Percentiles rank a stretch among this genome's conserved stretches.
Evolutionary conservation across 2,113 vertebrate species (phyloP).

Genomic region (Ophiodon elongatus): DNA sequence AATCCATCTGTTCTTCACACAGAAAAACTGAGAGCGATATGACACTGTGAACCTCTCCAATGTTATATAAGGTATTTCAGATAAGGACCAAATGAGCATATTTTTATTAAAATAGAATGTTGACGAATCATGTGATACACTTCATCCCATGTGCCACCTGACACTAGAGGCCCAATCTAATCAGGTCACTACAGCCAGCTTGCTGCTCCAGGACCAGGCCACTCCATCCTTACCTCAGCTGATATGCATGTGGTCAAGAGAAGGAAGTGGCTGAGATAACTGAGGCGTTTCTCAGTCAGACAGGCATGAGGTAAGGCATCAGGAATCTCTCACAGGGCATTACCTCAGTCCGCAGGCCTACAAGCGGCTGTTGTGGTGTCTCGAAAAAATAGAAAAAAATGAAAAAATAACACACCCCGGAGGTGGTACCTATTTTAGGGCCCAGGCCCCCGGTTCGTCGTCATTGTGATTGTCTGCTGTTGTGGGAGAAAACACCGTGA

Average conservation of each 20-base stretch:
- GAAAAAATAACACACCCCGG: conserved; percentile 27
- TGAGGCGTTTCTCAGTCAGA: conserved; percentile 69
- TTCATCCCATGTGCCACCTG: conserved; percentile 55
- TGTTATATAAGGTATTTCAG: conserved; percentile 29
- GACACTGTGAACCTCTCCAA: background rate
- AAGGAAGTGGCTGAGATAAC: conserved; percentile 82
- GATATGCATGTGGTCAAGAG: conserved; percentile 80
- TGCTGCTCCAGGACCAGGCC: conserved; percentile 50
- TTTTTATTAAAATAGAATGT: conserved; percentile 68
- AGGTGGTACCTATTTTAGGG: conserved; percentile 77
- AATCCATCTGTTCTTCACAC: conserved; percentile 1
- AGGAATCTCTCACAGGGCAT: conserved; percentile 77
- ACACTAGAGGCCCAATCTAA: conserved; percentile 74
- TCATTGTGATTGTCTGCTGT: conserved; percentile 49
- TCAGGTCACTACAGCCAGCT: conserved; percentile 55
- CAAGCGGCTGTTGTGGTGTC: conserved; percentile 32
- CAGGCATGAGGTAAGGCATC: conserved; percentile 75
- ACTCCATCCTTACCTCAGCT: conserved; percentile 76
- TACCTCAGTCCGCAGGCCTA: conserved; percentile 74
- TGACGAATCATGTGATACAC: conserved; percentile 53
- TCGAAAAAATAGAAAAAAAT: conserved; percentile 6
- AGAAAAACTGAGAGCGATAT: background rate
- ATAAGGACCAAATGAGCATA: conserved; percentile 48
- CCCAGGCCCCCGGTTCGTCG: conserved; percentile 24
- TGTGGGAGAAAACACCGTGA: conserved; percentile 60